A percentile compares a stretch with the other conserved stretches of the same genome.
phyloP scores from a whole-genome alignment of 2,888 invertebrate species.

The Thymelicus sylvestris region DNA sequence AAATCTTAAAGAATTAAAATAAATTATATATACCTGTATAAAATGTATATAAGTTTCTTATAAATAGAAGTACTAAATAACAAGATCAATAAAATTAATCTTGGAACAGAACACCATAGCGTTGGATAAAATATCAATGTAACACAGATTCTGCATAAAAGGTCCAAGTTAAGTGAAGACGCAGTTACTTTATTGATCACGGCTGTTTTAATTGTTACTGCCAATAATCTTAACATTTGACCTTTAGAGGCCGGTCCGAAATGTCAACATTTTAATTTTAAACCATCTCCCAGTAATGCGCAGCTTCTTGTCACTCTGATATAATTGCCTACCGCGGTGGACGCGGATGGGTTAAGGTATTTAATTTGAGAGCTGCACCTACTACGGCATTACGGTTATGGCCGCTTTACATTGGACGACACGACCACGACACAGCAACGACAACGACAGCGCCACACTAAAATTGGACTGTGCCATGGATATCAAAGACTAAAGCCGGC shows the following conservation, averaged over 20 bases:
- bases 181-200: not conserved
- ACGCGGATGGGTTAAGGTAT: not conserved
- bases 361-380: not conserved
- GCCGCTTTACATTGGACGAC: too few species aligned
- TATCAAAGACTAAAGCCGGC: too few species aligned
- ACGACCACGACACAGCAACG: too few species aligned
- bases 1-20: too few species aligned
- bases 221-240: slow-evolving; percentile 1
- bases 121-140: not conserved
- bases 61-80: too few species aligned
- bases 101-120: too few species aligned
- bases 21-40: too few species aligned
- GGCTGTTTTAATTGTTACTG: not conserved
- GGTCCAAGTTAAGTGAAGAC: not conserved
- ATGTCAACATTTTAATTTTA: slow-evolving; percentile 12
- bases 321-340: not conserved
- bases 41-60: too few species aligned
- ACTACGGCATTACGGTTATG: not conserved
- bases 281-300: slow-evolving; percentile 4
- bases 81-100: too few species aligned
- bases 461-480: too few species aligned
- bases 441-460: too few species aligned
- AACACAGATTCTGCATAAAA: not conserved
- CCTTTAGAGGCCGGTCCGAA: slow-evolving; percentile 1
- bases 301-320: not conserved